A percentile compares a stretch with the other conserved stretches of the same genome.
Evolutionary conservation across 2,888 invertebrate genomes (phyloP).

Genomic region (Hypercompe scribonia): DNA sequence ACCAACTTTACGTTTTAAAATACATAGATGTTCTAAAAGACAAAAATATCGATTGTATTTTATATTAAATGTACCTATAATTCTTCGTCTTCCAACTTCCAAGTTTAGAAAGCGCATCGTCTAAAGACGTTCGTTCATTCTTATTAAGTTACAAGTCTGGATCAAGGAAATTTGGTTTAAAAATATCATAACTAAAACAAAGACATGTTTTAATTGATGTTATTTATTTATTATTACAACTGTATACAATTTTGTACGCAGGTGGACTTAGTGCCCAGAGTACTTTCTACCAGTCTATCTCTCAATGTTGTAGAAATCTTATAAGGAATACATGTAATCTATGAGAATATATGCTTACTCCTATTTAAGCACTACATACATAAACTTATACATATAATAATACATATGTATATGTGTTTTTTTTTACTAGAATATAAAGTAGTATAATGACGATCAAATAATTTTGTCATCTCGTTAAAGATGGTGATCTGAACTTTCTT

Average conservation of each 20-base stretch:
- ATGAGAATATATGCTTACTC: not conserved
- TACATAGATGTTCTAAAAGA: no score
- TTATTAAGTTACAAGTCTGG: no score
- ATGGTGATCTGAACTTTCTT: not conserved
- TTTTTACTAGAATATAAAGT: not conserved
- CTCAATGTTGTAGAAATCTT: not conserved
- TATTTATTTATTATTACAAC: not conserved
- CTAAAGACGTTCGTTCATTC: no score
- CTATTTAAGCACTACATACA: not conserved
- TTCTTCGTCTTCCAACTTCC: no score
- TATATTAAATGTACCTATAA: no score
- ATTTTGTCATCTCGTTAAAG: no score
- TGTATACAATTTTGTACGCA: not conserved
- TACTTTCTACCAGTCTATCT: not conserved
- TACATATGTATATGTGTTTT: no score
- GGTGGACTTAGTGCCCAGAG: not conserved
- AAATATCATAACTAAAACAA: not conserved
- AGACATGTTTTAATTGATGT: not conserved
- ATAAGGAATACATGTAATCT: not conserved
- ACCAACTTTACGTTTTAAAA: no score
- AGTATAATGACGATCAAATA: not conserved
- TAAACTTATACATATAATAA: not conserved
- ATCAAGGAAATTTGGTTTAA: not conserved
- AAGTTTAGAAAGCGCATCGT: no score
- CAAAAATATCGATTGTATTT: no score